Conservation (phyloP, 2,113 vertebrate species). For the Passer domesticus region DNA sequence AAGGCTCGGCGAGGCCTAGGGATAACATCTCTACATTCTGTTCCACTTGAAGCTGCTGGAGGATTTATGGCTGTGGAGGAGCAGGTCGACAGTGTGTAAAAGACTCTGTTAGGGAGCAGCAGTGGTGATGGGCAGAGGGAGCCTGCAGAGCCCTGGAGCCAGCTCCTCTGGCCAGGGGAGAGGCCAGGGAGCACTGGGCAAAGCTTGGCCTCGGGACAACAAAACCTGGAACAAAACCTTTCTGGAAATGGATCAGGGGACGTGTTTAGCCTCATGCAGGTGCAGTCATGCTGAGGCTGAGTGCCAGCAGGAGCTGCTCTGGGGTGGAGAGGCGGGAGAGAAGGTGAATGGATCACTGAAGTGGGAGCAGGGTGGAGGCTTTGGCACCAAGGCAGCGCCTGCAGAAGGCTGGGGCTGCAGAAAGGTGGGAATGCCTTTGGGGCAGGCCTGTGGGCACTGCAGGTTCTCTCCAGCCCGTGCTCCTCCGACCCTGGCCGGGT, state of each 20-base stretch:
- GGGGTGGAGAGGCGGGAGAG: not conserved
- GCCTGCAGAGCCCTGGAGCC: not conserved
- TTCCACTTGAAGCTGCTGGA: not conserved
- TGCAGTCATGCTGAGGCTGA: not conserved
- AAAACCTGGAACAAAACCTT: not conserved
- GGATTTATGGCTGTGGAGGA: slow-evolving; percentile 56
- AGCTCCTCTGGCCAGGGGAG: not conserved
- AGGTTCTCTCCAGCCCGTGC: not conserved
- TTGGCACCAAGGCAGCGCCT: not conserved
- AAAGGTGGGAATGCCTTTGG: rapidly evolving
- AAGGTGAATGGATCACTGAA: not conserved
- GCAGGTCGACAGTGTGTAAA: not conserved
- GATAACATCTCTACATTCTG: slow-evolving; percentile 56
- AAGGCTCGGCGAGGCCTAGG: slow-evolving; percentile 4
- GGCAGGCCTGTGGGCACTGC: not conserved
- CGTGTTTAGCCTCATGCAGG: not conserved
- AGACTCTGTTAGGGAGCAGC: slow-evolving; percentile 14
- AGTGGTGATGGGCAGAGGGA: not conserved
- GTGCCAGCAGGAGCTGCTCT: not conserved
- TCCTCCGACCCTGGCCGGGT: rapidly evolving
- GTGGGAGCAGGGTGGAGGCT: not conserved
- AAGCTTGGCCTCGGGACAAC: not conserved
- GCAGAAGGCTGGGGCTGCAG: not conserved
- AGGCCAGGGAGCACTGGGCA: not conserved
- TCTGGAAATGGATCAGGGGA: not conserved